Evolutionary conservation across 1,140 invertebrate species (phyloP).

Genomic region (fruit fly (Drosophila melanogaster)): Release_6_plus_ISO1_MT NT_037436.4:1636001-1636500

Average conservation of each 20-base stretch:
- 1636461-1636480: not conserved
- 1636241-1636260: constrained; percentile 36
- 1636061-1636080: too few species aligned
- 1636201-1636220: too few species aligned
- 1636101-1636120: too few species aligned
- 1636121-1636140: too few species aligned
- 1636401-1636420: not conserved
- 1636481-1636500: constrained; percentile 42
- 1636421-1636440: not conserved
- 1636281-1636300: constrained; percentile 8
- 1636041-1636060: constrained; percentile 4
- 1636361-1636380: not conserved
- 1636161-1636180: too few species aligned
- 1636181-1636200: too few species aligned
- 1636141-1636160: too few species aligned
- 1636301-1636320: not conserved
- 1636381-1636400: not conserved
- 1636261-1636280: not conserved
- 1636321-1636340: constrained; percentile 5
- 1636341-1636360: not conserved
- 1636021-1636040: constrained; percentile 17
- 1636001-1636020: not conserved
- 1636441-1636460: not conserved
- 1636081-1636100: too few species aligned
- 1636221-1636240: not conserved